Evolutionary conservation across 2,797 vertebrate genomes (phyloP).

Genomic region (Heliangelus exortis): DNA sequence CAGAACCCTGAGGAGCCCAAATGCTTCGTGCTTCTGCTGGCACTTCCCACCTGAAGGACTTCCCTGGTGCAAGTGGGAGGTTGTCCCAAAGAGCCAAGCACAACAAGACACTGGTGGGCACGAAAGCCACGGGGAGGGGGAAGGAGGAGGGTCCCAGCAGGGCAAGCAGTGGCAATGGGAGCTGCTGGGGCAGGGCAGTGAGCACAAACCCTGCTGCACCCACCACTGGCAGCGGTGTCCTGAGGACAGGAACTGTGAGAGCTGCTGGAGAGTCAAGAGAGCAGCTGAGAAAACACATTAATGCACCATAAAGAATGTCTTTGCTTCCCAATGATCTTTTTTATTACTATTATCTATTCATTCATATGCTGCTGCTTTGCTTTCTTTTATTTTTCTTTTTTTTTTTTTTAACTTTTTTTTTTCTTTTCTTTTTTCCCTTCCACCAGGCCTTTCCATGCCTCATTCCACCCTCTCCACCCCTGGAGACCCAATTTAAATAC

Average conservation of each 20-base stretch:
- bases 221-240: background rate
- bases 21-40: fast-evolving
- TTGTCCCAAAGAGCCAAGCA: background rate
- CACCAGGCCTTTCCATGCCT: constrained; percentile 14
- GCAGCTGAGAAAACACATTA: constrained; percentile 73
- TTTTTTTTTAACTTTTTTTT: background rate
- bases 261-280: constrained; percentile 24
- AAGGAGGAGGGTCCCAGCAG: background rate
- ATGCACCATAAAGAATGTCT: constrained; percentile 62
- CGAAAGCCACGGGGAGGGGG: background rate
- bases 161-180: background rate
- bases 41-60: background rate
- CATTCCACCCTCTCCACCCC: constrained; percentile 38
- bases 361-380: constrained; percentile 3
- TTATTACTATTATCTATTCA: constrained; percentile 66
- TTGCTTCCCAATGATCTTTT: constrained; percentile 63
- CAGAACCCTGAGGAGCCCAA: background rate
- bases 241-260: constrained; percentile 43
- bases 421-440: background rate
- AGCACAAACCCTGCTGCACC: background rate
- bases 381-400: no score
- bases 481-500: constrained; percentile 22
- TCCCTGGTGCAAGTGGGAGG: background rate
- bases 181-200: background rate
- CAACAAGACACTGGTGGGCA: fast-evolving